Evolutionary conservation across 2,888 invertebrate species (phyloP).

Genomic region (Eumacrocentrus americanus): DNA sequence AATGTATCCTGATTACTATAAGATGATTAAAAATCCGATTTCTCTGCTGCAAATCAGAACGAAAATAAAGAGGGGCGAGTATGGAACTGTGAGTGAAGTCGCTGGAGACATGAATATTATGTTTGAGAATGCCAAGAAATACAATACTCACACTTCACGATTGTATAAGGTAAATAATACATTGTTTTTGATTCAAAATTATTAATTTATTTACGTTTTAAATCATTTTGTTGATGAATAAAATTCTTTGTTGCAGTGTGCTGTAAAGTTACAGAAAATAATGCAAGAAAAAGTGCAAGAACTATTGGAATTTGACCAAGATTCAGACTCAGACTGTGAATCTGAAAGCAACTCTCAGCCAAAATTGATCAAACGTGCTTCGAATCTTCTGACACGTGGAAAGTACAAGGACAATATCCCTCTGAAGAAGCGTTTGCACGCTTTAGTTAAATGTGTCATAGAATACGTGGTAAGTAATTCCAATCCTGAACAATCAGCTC

Average conservation of each 20-base stretch:
- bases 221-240: not conserved
- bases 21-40: conserved; percentile 94
- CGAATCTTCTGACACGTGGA: conserved; percentile 59
- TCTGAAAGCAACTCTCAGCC: conserved; percentile 55
- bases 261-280: conserved; percentile 81
- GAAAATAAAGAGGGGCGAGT: conserved; percentile 81
- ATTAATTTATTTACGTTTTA: conserved; percentile 19
- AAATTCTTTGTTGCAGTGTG: conserved; percentile 66
- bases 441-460: conserved; percentile 77
- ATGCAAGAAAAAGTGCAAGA: conserved; percentile 84
- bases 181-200: not conserved
- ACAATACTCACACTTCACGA: conserved; percentile 81
- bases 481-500: conserved; percentile 24
- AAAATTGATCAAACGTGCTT: conserved; percentile 57
- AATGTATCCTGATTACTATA: conserved; percentile 96
- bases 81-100: conserved; percentile 85
- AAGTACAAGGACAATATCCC: conserved; percentile 67
- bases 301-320: conserved; percentile 69
- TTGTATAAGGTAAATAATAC: conserved; percentile 75
- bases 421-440: conserved; percentile 79
- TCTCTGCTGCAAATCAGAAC: conserved; percentile 90
- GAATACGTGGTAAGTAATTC: conserved; percentile 68
- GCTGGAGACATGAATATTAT: conserved; percentile 94
- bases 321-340: conserved; percentile 58
- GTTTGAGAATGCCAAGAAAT: conserved; percentile 95